A percentile compares a stretch with the other conserved stretches of the same genome.
Evolutionary conservation across 53 echinoderm and acorn worm species (phyloP).

Genomic region (Arbacia lixula): DNA sequence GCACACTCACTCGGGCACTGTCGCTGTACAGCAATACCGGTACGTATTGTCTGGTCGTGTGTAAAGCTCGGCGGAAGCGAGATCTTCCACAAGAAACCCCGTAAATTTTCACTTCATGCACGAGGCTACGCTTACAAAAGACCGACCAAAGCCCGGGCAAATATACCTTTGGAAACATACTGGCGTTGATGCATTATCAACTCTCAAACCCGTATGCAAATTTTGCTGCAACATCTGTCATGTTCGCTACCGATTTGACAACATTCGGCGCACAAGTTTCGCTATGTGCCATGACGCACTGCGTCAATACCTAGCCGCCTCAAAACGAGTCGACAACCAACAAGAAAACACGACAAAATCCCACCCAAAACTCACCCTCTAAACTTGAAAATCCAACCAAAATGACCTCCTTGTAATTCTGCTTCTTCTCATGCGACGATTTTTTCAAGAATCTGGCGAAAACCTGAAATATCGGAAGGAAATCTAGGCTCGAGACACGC

Average conservation of each 20-base stretch:
- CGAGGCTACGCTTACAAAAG: background rate
- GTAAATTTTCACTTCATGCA: conserved; percentile 1
- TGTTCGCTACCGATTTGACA: conserved; percentile 40
- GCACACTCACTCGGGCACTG: background rate
- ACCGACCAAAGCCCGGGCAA: conserved; percentile 2
- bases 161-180: conserved; percentile 3
- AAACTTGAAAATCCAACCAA: conserved; percentile 3
- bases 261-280: conserved; percentile 52
- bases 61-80: conserved; percentile 45
- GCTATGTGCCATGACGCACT: conserved; percentile 57
- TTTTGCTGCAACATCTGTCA: conserved; percentile 52
- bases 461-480: conserved; percentile 8
- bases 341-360: conserved; percentile 5
- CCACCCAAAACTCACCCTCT: conserved; percentile 24
- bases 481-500: conserved; percentile 52
- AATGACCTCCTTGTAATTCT: background rate
- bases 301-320: conserved; percentile 54
- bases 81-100: conserved; percentile 6
- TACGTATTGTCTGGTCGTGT: conserved; percentile 40
- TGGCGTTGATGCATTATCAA: conserved; percentile 7
- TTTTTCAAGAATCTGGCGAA: background rate
- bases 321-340: conserved; percentile 39
- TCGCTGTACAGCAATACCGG: background rate
- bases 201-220: conserved; percentile 24
- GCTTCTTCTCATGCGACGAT: conserved; percentile 32